Conservation (phyloP, 2,797 vertebrate genomes). For the Delichon dasypus region DNA sequence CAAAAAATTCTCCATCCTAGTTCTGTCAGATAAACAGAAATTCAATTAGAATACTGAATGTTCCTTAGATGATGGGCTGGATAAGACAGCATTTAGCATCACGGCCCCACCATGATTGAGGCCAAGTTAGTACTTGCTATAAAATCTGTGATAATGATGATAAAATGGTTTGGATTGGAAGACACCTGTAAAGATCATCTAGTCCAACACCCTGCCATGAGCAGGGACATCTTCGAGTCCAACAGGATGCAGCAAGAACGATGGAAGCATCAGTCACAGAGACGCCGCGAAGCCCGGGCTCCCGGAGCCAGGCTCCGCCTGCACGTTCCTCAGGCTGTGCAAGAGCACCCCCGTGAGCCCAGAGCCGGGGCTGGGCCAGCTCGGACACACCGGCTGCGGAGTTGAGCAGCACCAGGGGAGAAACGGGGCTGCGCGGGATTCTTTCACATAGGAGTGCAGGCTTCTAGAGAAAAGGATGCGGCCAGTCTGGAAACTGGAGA, state of each 20-base stretch:
- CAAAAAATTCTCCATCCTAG: neutral
- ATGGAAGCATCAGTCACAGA: neutral
- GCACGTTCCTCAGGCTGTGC: neutral
- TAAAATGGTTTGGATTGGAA: neutral
- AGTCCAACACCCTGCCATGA: neutral
- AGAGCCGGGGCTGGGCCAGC: neutral
- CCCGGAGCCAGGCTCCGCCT: neutral
- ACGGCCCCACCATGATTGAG: neutral
- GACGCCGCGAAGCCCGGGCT: fast-evolving
- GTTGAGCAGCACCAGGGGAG: fast-evolving
- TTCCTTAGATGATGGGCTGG: neutral
- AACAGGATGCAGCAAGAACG: neutral
- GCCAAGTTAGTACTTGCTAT: neutral
- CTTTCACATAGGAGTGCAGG: neutral
- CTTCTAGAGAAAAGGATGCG: neutral
- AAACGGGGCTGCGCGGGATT: neutral
- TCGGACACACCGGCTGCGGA: neutral
- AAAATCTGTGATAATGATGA: neutral
- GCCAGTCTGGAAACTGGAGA: neutral
- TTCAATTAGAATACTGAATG: neutral
- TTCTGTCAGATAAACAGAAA: neutral
- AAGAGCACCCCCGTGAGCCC: conserved; percentile 64
- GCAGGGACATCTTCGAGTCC: neutral
- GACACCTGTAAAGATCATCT: neutral
- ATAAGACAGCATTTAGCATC: neutral